These are phyloP conservation scores for Nesidiocoris tenuis DNA, from an alignment of 2,888 invertebrate species.

Conservation along the genomic window DNA sequence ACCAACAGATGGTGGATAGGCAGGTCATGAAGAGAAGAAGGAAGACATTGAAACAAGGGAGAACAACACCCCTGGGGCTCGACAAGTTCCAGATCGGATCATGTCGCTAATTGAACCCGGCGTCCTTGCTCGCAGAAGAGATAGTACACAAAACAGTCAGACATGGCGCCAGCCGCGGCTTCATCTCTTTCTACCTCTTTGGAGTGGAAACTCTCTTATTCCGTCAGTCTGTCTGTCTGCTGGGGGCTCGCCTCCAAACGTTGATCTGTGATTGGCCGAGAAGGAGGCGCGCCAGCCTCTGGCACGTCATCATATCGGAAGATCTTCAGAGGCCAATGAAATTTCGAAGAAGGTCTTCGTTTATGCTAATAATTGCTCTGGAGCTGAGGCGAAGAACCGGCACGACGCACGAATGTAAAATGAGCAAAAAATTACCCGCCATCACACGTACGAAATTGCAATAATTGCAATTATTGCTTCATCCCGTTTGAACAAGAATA, in stretches of 20 bases:
- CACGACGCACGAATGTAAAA: neutral
- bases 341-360: conserved; percentile 8
- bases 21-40: too few species aligned
- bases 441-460: too few species aligned
- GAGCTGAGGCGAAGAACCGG: neutral
- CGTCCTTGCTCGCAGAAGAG: neutral
- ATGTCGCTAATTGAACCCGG: neutral
- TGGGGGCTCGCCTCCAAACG: conserved; percentile 27
- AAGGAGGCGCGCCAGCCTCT: conserved; percentile 12
- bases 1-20: too few species aligned
- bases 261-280: conserved; percentile 10
- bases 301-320: conserved; percentile 23
- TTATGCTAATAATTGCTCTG: neutral
- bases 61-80: neutral
- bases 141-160: neutral
- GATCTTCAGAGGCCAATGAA: conserved; percentile 17
- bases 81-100: too few species aligned
- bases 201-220: too few species aligned
- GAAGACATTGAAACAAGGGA: neutral
- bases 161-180: neutral
- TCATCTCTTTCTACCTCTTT: too few species aligned
- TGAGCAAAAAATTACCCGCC: too few species aligned
- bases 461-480: too few species aligned
- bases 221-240: neutral
- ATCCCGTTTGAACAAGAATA: too few species aligned